Evolutionary conservation across 37 sponge, comb jelly and placozoan species (phyloP).

Genomic region (Theonella swinhoei): DNA sequence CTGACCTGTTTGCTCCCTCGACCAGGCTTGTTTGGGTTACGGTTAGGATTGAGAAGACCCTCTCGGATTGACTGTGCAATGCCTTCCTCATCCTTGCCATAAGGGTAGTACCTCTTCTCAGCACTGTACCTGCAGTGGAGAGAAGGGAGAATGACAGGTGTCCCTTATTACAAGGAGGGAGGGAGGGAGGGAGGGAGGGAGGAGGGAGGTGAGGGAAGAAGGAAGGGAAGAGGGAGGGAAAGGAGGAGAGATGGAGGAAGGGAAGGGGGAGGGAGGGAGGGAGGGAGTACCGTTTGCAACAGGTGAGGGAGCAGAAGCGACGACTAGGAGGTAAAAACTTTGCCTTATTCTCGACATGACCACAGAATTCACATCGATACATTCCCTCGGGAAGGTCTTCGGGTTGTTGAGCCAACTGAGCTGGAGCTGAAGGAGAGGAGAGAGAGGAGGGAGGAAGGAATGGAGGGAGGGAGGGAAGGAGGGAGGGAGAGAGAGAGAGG

Average conservation of each 20-base stretch:
- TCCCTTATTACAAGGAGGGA: too few relatives aligned
- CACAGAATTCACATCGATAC: slow-evolving; percentile 64
- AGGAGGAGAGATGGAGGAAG: not conserved
- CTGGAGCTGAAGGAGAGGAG: not conserved
- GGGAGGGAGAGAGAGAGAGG: not conserved
- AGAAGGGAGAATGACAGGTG: too few relatives aligned
- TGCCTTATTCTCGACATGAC: slow-evolving; percentile 1
- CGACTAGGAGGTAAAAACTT: slow-evolving; percentile 52
- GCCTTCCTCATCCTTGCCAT: slow-evolving; percentile 66
- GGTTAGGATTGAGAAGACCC: slow-evolving; percentile 53
- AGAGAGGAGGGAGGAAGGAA: not conserved
- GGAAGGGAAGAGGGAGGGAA: not conserved
- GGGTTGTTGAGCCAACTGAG: not conserved
- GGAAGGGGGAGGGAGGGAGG: not conserved
- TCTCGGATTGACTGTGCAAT: slow-evolving; percentile 62
- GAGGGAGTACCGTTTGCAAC: slow-evolving; percentile 63
- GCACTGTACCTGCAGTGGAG: slow-evolving; percentile 34
- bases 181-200: too few relatives aligned
- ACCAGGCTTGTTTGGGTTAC: not conserved
- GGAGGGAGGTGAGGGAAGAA: not conserved
- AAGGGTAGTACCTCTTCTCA: slow-evolving; percentile 72
- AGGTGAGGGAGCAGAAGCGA: slow-evolving; percentile 72
- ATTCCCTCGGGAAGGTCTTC: slow-evolving; percentile 34
- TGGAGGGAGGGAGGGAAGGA: too few relatives aligned
- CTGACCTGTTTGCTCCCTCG: not conserved